phyloP scores from a whole-genome alignment of 2,888 invertebrate species.

The Zygaena filipendulae region DNA sequence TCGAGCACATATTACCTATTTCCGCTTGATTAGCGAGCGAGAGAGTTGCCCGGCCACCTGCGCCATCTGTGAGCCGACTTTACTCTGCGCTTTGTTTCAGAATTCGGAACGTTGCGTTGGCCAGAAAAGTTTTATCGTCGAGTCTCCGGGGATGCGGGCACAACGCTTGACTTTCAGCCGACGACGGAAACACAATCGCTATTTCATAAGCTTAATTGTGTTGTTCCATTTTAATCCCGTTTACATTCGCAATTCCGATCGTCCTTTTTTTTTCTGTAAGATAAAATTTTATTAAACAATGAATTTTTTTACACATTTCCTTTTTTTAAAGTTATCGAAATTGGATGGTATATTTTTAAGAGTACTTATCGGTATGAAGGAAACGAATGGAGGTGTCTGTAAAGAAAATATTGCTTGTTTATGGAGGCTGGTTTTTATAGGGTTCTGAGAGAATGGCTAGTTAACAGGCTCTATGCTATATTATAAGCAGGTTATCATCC shows the following conservation, averaged over 20 bases:
- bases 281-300: no score
- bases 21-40: slow-evolving; percentile 61
- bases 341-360: no score
- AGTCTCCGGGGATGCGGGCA: slow-evolving; percentile 41
- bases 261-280: slow-evolving; percentile 6
- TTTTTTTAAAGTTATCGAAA: no score
- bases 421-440: slow-evolving; percentile 54
- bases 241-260: slow-evolving; percentile 15
- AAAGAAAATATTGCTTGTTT: slow-evolving; percentile 57
- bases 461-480: slow-evolving; percentile 48
- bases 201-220: slow-evolving; percentile 21
- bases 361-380: no score
- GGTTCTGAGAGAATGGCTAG: slow-evolving; percentile 37
- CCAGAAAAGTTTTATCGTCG: slow-evolving; percentile 44
- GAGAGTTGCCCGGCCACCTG: slow-evolving; percentile 50
- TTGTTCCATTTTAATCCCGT: no score
- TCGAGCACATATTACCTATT: slow-evolving; percentile 58
- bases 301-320: no score
- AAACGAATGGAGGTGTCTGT: no score
- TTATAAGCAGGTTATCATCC: slow-evolving; percentile 1
- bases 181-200: slow-evolving; percentile 25
- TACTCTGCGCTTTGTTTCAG: slow-evolving; percentile 51
- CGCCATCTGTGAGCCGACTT: slow-evolving; percentile 43
- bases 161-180: slow-evolving; percentile 35
- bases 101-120: slow-evolving; percentile 34